Percentiles rank a stretch among this genome's conserved stretches.
These are phyloP conservation scores for Antheraea mylitta DNA, from an alignment of 1,140 invertebrate species.

Conservation along the genomic window DNA sequence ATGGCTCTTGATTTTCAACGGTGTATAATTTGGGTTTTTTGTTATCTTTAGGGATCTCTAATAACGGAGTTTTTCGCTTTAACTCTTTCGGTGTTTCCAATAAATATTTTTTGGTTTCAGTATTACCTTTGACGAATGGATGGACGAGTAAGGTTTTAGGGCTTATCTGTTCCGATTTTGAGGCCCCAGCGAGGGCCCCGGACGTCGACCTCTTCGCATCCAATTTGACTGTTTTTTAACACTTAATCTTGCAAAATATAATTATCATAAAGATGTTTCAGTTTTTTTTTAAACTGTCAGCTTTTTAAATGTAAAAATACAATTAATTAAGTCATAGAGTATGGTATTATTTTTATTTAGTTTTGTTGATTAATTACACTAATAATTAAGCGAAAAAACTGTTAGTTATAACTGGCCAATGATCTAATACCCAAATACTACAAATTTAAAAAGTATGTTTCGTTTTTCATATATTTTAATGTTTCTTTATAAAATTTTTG, in stretches of 20 bases:
- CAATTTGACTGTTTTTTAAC: slow-evolving; percentile 56
- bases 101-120: slow-evolving; percentile 46
- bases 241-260: too few relatives aligned
- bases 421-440: too few relatives aligned
- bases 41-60: slow-evolving; percentile 46
- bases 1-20: slow-evolving; percentile 11
- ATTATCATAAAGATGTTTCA: neutral
- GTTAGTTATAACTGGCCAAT: too few relatives aligned
- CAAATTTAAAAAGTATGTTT: too few relatives aligned
- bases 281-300: neutral
- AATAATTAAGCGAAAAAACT: too few relatives aligned
- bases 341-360: too few relatives aligned
- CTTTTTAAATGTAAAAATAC: too few relatives aligned
- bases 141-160: slow-evolving; percentile 57
- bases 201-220: slow-evolving; percentile 40
- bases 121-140: slow-evolving; percentile 37
- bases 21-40: slow-evolving; percentile 56
- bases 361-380: too few relatives aligned
- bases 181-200: slow-evolving; percentile 55
- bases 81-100: slow-evolving; percentile 54
- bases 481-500: too few relatives aligned
- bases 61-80: slow-evolving; percentile 51
- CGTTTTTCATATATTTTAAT: too few relatives aligned
- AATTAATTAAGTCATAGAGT: too few relatives aligned
- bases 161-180: slow-evolving; percentile 24